A percentile compares a stretch with the other conserved stretches of the same genome.
phyloP scores from a whole-genome alignment of 2,888 invertebrate species.

The Dryadula phaetusa region DNA sequence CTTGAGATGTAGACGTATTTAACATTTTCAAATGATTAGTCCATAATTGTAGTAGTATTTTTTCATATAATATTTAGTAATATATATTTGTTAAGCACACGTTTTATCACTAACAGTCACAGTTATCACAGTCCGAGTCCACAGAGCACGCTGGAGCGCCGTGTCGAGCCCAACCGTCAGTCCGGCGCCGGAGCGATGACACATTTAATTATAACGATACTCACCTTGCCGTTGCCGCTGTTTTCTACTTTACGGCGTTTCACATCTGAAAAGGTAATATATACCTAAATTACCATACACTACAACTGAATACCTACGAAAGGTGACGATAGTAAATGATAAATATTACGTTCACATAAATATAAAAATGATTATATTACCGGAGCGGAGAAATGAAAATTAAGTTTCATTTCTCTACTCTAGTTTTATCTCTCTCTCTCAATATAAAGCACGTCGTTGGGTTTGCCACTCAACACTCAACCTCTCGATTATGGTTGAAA shows the following conservation, averaged over 20 bases:
- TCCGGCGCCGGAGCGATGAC: conserved; percentile 75
- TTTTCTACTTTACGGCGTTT: conserved; percentile 94
- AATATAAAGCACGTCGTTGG: too few relatives aligned
- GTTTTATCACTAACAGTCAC: conserved; percentile 28
- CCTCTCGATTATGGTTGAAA: too few relatives aligned
- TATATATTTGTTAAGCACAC: conserved; percentile 22
- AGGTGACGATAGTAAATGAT: too few relatives aligned
- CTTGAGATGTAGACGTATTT: too few relatives aligned
- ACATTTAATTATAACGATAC: conserved; percentile 85
- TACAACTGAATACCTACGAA: too few relatives aligned
- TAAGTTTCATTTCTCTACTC: too few relatives aligned
- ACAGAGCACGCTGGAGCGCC: conserved; percentile 3
- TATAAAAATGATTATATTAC: too few relatives aligned
- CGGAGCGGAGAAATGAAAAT: too few relatives aligned
- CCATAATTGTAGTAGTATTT: not conserved
- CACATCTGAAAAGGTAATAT: conserved; percentile 82
- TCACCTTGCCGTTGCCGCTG: conserved; percentile 91
- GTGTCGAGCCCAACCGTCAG: conserved; percentile 86
- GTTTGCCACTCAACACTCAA: too few relatives aligned
- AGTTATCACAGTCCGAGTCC: conserved; percentile 34
- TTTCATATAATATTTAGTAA: conserved; percentile 12
- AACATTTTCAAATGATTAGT: not conserved
- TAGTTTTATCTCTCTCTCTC: too few relatives aligned
- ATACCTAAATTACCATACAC: too few relatives aligned
- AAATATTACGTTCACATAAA: too few relatives aligned